Evolutionary conservation across 1,140 invertebrate species (phyloP).

Genomic region (Drosophila persimilis): DNA sequence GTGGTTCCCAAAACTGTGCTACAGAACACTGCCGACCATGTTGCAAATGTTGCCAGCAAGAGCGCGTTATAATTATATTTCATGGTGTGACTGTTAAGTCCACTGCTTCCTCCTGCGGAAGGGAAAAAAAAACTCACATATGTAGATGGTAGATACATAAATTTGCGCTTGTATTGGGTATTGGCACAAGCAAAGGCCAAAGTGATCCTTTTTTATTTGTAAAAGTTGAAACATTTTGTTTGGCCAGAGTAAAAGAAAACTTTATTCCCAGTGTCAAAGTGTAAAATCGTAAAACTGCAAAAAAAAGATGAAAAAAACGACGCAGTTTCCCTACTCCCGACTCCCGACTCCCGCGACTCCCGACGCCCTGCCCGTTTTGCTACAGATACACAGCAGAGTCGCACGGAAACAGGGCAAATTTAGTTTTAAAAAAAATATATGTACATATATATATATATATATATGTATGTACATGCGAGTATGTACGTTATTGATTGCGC

Average conservation of each 20-base stretch:
- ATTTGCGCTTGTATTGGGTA: background rate
- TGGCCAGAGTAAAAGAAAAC: background rate
- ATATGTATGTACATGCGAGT: background rate
- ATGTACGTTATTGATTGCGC: slow-evolving; percentile 3
- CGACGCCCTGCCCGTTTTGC: slow-evolving; percentile 20
- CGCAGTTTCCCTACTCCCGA: slow-evolving; percentile 24
- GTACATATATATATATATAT: too few species aligned
- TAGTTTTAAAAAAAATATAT: background rate
- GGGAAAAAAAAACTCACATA: slow-evolving; percentile 3
- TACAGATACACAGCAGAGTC: slow-evolving; percentile 10
- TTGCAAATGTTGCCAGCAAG: slow-evolving; percentile 51
- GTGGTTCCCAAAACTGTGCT: slow-evolving; percentile 68
- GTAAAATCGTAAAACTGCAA: too few species aligned
- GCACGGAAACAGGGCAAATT: background rate
- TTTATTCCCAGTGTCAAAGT: too few species aligned
- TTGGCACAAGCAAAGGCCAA: too few species aligned
- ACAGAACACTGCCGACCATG: slow-evolving; percentile 64
- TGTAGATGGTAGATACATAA: slow-evolving; percentile 17
- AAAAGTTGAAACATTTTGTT: too few species aligned
- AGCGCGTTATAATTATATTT: slow-evolving; percentile 60
- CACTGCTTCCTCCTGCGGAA: slow-evolving; percentile 27
- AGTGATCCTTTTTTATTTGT: too few species aligned
- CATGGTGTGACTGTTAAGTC: slow-evolving; percentile 46
- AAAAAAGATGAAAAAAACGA: background rate
- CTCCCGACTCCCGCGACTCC: background rate